Evolutionary conservation across 2,888 invertebrate species (phyloP).

Genomic region (Acrobasis consociella): DNA sequence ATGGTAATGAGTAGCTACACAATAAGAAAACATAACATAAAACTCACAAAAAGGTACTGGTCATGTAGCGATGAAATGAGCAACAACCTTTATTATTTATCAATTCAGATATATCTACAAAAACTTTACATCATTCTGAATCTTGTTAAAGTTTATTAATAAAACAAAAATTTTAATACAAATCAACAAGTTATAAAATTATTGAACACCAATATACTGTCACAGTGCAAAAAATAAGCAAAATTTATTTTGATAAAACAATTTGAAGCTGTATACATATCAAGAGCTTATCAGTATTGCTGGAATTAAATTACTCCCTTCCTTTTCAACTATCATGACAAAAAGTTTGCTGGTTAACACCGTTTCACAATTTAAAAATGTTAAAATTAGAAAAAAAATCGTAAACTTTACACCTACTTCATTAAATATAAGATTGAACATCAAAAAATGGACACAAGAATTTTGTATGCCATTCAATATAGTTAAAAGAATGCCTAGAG

Average conservation of each 20-base stretch:
- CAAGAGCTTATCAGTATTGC: conserved; percentile 44
- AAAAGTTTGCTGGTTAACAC: conserved; percentile 42
- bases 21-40: background rate
- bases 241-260: conserved; percentile 23
- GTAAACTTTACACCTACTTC: conserved; percentile 42
- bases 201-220: conserved; percentile 33
- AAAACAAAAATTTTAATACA: conserved; percentile 59
- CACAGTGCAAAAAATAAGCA: conserved; percentile 34
- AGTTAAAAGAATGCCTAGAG: conserved; percentile 72
- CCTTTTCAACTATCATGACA: conserved; percentile 47
- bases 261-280: conserved; percentile 24
- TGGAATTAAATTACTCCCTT: conserved; percentile 38
- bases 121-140: conserved; percentile 37
- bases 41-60: background rate
- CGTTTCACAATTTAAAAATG: conserved; percentile 38
- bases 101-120: conserved; percentile 49
- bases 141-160: conserved; percentile 50
- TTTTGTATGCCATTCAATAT: conserved; percentile 51
- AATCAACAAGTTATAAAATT: conserved; percentile 40
- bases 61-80: conserved; percentile 1
- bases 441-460: conserved; percentile 59
- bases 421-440: conserved; percentile 51
- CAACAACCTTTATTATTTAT: conserved; percentile 3
- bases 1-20: no score
- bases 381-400: conserved; percentile 40